Base-by-base conservation (phyloP, 2,888 invertebrate genomes). In the Eucera pruinosa region DNA sequence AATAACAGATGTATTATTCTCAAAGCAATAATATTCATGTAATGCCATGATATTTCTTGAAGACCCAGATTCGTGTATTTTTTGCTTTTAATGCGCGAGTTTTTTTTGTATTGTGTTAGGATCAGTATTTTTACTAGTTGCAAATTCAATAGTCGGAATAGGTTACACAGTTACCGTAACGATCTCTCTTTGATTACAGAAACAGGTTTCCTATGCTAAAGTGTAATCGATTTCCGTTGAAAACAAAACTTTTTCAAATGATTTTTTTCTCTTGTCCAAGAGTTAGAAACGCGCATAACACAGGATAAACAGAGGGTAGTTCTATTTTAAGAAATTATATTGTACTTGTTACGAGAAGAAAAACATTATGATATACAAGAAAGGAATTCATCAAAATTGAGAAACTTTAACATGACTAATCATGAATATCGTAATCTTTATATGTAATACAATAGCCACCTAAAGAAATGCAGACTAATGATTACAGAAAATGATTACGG, bases 381-480 rank as follows among this genome's bases (percentile, higher is more conserved):
- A 39, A 39, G 13, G 11, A 39, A 11, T 39, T 39, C 0, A 2
- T 39, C 9, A 1, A 39, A 39, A 39, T 11, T 5, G 13, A 39
- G 13, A 2, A 39, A 1, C 9, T 13, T 11, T 39, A 11, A 39
- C 2, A 39, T 39, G 13, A 39, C 13, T 39, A 0, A 11, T 39
- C 39, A 39, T 9, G 39, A 4, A 39, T 39, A 39, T 11, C 11
- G 11, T 11, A 13, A 39, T 11, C 9, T 13, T 39, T 39, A 39
- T 3, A 11, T 13, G 9, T n/a, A n/a, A n/a, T n/a, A 39, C 39
- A 13, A 39, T 39, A 39, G 39, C 39, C 9, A 11, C 3, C 13
- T 39, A 39, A 39, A 39, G 11, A 39, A 48, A 48, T 60, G 66
- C 68, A 61, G 68, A 60, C 65, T 43, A 47, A 68, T 45, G 60